These are phyloP conservation scores for Heliothis peltigera DNA, from an alignment of 2,888 invertebrate genomes.

Conservation along the genomic window DNA sequence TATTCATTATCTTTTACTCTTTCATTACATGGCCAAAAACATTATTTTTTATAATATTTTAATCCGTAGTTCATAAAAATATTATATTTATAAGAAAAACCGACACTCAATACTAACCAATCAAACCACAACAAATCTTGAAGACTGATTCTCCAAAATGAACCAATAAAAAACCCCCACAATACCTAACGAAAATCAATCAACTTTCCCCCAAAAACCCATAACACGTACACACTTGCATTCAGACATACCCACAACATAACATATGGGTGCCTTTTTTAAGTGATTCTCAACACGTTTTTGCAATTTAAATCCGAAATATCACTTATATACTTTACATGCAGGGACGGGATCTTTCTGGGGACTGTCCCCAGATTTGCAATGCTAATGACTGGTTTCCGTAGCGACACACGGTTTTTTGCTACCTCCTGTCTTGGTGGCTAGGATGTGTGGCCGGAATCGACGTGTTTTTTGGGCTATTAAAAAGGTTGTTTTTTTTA, in stretches of 20 bases:
- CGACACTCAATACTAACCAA: not conserved
- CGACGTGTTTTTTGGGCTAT: conserved; percentile 30
- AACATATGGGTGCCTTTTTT: conserved; percentile 52
- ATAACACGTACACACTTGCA: conserved; percentile 45
- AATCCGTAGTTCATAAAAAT: too few relatives aligned
- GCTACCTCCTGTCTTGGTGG: conserved; percentile 51
- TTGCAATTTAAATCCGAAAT: conserved; percentile 78
- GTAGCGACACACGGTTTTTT: conserved; percentile 60
- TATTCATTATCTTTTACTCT: too few relatives aligned
- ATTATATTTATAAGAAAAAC: not conserved
- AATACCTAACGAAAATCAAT: conserved; percentile 6
- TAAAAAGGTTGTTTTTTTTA: conserved; percentile 24
- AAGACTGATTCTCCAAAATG: not conserved
- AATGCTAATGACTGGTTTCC: conserved; percentile 77
- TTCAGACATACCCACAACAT: conserved; percentile 40
- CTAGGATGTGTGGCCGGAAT: conserved; percentile 39
- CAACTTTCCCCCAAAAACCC: conserved; percentile 14
- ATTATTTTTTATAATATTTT: too few relatives aligned
- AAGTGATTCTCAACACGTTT: conserved; percentile 66
- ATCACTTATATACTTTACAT: conserved; percentile 71
- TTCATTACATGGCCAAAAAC: too few relatives aligned
- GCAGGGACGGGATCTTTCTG: conserved; percentile 59
- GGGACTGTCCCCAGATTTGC: conserved; percentile 74
- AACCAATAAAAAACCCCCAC: conserved; percentile 3
- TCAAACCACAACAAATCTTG: not conserved